Evolutionary conservation across 2,888 invertebrate species (phyloP).

Genomic region (Toxonevra muliebris): DNA sequence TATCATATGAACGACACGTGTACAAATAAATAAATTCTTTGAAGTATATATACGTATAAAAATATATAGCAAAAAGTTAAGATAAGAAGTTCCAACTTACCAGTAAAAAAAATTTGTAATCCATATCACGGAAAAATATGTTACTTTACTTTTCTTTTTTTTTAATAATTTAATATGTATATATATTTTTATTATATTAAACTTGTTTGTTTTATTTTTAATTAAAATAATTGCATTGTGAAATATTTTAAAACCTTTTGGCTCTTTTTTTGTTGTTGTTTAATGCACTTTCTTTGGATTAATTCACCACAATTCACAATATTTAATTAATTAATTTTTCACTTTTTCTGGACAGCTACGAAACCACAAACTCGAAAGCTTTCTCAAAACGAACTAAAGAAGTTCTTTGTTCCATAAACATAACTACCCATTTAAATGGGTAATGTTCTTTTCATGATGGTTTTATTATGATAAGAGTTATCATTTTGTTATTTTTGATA

Average conservation of each 20-base stretch:
- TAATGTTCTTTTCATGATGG: too few species aligned
- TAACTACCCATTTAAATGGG: neutral
- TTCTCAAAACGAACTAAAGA: slow-evolving; percentile 10
- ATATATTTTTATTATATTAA: neutral
- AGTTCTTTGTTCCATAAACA: neutral
- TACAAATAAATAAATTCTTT: neutral
- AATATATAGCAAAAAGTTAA: neutral
- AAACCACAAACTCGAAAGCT: slow-evolving; percentile 3
- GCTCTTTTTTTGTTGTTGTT: too few species aligned
- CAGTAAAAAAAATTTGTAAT: slow-evolving; percentile 46
- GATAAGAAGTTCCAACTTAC: slow-evolving; percentile 43
- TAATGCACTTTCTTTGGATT: too few species aligned
- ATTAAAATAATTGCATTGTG: too few species aligned
- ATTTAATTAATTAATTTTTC: neutral
- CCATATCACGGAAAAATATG: slow-evolving; percentile 41
- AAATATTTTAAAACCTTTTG: too few species aligned
- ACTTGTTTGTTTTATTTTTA: too few species aligned
- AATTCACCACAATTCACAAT: too few species aligned
- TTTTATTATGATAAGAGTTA: too few species aligned
- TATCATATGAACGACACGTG: too few species aligned
- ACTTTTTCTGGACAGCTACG: neutral
- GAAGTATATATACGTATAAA: neutral
- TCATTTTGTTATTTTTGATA: too few species aligned
- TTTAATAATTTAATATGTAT: neutral
- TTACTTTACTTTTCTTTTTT: neutral